Percentiles rank a stretch among this genome's conserved stretches.
Evolutionary conservation across 53 echinoderm and acorn worm genomes (phyloP).

Genomic region (Henricia sp.): DNA sequence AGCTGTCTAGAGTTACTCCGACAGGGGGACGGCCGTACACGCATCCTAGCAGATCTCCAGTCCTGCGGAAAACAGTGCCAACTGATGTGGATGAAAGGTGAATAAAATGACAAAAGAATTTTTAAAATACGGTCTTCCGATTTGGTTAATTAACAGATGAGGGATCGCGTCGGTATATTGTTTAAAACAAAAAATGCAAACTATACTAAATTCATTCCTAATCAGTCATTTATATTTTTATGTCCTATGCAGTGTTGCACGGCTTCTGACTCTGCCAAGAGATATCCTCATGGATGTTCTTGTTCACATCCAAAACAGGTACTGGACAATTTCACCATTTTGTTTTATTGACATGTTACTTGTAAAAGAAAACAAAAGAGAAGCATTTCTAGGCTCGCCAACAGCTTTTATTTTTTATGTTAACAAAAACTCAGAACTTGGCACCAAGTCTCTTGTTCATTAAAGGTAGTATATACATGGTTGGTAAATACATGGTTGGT

Average conservation of each 20-base stretch:
- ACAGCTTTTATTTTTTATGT: too few relatives aligned
- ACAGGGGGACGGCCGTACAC: slow-evolving; percentile 94
- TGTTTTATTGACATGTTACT: too few relatives aligned
- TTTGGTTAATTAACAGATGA: too few relatives aligned
- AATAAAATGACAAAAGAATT: slow-evolving; percentile 6
- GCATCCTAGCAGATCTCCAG: slow-evolving; percentile 72
- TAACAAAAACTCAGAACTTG: too few relatives aligned
- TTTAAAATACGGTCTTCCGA: neutral
- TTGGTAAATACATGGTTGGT: too few relatives aligned
- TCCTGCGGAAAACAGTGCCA: slow-evolving; percentile 69
- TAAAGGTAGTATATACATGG: too few relatives aligned
- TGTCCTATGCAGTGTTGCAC: slow-evolving; percentile 69
- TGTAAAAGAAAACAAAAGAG: too few relatives aligned
- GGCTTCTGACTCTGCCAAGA: slow-evolving; percentile 87
- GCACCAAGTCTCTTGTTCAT: too few relatives aligned
- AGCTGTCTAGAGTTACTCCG: slow-evolving; percentile 67
- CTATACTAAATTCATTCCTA: neutral
- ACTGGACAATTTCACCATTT: too few relatives aligned
- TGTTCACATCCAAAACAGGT: slow-evolving; percentile 93
- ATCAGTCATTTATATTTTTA: neutral
- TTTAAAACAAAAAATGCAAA: neutral
- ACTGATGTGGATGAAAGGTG: slow-evolving; percentile 83
- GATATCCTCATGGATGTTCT: slow-evolving; percentile 88
- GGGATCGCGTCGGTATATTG: too few relatives aligned
- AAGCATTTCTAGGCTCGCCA: too few relatives aligned